phyloP scores from a whole-genome alignment of 2,797 vertebrate species.

The Megaceryle alcyon region DNA sequence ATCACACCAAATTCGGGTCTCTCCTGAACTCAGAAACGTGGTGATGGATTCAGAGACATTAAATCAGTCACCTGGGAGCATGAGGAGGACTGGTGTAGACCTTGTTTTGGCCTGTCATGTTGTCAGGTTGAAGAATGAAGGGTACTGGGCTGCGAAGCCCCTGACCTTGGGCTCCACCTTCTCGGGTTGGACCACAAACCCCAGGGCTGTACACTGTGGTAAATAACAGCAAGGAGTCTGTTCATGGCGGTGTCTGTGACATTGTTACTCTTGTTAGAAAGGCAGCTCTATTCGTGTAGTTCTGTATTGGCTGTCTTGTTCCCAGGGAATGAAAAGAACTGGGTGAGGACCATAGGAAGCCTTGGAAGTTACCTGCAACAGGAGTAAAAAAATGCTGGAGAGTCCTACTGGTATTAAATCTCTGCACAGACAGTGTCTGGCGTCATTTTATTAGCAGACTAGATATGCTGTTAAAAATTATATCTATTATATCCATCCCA shows the following conservation, averaged over 20 bases:
- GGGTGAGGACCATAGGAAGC: neutral
- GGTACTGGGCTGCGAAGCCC: neutral
- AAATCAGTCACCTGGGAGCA: accelerated
- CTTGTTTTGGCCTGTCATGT: neutral
- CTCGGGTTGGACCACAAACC: neutral
- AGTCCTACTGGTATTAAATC: constrained; percentile 41
- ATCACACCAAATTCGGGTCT: neutral
- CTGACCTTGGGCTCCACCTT: neutral
- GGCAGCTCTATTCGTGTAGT: neutral
- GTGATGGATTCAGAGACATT: neutral
- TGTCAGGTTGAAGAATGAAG: neutral
- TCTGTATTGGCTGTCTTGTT: neutral
- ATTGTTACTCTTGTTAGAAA: neutral
- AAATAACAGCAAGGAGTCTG: neutral
- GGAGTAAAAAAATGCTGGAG: constrained; percentile 12
- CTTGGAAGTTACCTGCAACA: neutral
- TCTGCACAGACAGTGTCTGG: constrained; percentile 13
- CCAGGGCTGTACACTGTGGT: neutral
- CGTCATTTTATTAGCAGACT: constrained; percentile 55
- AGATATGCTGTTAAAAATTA: constrained; percentile 45
- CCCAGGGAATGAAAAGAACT: neutral
- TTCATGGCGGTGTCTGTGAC: neutral
- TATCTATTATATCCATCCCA: constrained; percentile 53
- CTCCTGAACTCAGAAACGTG: neutral
- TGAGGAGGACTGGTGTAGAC: neutral